phyloP scores from a whole-genome alignment of 2,113 vertebrate species.

The Talpa occidentalis region DNA sequence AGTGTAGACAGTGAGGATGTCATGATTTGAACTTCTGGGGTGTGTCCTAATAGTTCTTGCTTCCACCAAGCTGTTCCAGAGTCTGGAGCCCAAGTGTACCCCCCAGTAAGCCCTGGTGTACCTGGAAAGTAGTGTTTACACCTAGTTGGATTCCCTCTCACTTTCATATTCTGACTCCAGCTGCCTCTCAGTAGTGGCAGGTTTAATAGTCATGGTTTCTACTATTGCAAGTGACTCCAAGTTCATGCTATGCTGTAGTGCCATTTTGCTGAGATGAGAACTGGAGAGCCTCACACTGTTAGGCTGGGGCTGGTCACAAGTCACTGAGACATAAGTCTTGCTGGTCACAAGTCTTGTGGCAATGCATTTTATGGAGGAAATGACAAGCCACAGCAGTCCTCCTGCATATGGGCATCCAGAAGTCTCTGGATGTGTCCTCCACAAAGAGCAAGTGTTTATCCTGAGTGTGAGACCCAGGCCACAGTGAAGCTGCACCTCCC shows the following conservation, averaged over 20 bases:
- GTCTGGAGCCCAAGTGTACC: not conserved
- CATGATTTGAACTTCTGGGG: not conserved
- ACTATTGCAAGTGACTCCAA: slow-evolving; percentile 40
- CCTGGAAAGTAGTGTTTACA: not conserved
- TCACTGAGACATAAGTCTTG: slow-evolving; percentile 19
- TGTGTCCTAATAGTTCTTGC: not conserved
- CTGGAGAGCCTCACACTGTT: slow-evolving; percentile 21
- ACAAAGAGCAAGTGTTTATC: not conserved
- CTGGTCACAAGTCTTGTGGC: slow-evolving; percentile 29
- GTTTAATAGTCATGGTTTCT: slow-evolving; percentile 37
- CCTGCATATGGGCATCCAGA: not conserved
- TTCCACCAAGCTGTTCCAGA: not conserved
- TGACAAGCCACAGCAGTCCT: not conserved
- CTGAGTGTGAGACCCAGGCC: not conserved
- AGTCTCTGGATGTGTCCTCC: not conserved
- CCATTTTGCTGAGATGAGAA: slow-evolving; percentile 62
- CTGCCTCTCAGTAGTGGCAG: slow-evolving; percentile 27
- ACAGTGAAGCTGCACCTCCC: not conserved
- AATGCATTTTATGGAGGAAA: not conserved
- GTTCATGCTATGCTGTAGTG: slow-evolving; percentile 12
- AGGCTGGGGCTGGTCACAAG: slow-evolving; percentile 19
- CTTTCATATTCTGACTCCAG: slow-evolving; percentile 26
- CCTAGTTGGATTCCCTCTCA: not conserved
- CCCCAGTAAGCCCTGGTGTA: not conserved
- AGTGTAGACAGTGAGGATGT: not conserved